Base-by-base conservation (phyloP, 2,797 vertebrate species). In the Taenioides sp. region DNA sequence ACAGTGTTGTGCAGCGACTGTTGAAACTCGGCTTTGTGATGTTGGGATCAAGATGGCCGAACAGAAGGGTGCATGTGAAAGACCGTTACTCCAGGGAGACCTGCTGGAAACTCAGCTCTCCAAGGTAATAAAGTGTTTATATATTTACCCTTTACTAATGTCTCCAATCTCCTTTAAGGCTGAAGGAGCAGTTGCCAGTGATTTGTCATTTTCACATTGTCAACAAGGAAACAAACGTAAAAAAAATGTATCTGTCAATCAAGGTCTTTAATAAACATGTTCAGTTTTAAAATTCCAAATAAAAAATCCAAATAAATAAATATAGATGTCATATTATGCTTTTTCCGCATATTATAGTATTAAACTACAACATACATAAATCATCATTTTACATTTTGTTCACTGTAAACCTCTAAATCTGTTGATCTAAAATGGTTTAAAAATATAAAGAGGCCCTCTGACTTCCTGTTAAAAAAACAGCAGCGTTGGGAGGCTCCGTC, bases 1-100 rank as follows among this genome's bases (percentile, higher is more conserved):
- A 50, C 95, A 96, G 78, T 99, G 97, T 80, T 98, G 97, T 63
- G 22, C 80, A 16, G 92, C 80, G 31, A 87, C 89, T 10, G 50
- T 91, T 67, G 86, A 84, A 72, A 91, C 94, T 34, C 74, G 71
- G 0, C 84, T 91, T 72, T 99, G 97, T 0, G 74, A 91, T 0
- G 77, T 77, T 0, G 97, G 97, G 28, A 88, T 96, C 14, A 88
- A 81, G 9, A 88, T 91, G 58, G 95, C 95, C 69, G 92, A 7
- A 0, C 78, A 62, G 4, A 89, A 73, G 7, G 92, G 89, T 0
- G 62, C 84, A 65, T 98, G 97, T 2, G 78, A 95, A 31, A 25
- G 58, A 0, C 71, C 88, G 0, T 74, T 37, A 0, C 72, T 77
- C 31, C 16, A 68, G 23, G 92, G 88, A 28, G 40, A 89, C 10